Conservation (phyloP, 2,113 vertebrate genomes). For the Myxocyprinus asiaticus region DNA sequence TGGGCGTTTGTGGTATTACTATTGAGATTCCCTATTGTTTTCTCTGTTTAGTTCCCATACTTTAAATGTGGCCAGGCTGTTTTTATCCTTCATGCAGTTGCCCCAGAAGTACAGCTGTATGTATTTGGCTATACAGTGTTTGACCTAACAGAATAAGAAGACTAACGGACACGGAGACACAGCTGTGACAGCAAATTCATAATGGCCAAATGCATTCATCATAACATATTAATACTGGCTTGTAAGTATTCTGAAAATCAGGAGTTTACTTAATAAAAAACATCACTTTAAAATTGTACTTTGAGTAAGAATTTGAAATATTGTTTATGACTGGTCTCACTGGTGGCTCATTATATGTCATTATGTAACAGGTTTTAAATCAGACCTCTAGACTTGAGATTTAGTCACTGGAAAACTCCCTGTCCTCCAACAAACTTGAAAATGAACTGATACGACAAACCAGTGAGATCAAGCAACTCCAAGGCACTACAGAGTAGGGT, state of each 20-base stretch:
- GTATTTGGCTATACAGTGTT: background rate
- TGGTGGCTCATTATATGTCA: background rate
- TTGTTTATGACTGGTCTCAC: too few relatives aligned
- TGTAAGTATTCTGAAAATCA: too few relatives aligned
- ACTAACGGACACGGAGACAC: conserved; percentile 84
- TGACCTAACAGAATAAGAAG: conserved; percentile 68
- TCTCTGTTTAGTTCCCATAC: background rate
- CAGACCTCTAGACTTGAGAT: too few relatives aligned
- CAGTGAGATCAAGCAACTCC: too few relatives aligned
- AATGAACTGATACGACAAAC: too few relatives aligned
- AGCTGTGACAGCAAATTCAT: conserved; percentile 68
- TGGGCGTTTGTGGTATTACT: background rate
- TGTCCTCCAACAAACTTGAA: too few relatives aligned
- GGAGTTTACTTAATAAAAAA: too few relatives aligned
- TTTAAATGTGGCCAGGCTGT: background rate
- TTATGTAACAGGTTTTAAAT: conserved; percentile 77
- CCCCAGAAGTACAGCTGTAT: background rate
- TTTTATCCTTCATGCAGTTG: too few relatives aligned
- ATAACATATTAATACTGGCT: background rate
- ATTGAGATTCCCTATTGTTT: background rate
- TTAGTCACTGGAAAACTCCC: too few relatives aligned
- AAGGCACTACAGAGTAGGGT: too few relatives aligned
- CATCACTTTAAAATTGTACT: too few relatives aligned
- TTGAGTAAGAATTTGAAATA: too few relatives aligned
- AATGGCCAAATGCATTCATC: background rate